Conservation (phyloP, 1,140 invertebrate genomes). For the Harpegnathos saltator region DNA sequence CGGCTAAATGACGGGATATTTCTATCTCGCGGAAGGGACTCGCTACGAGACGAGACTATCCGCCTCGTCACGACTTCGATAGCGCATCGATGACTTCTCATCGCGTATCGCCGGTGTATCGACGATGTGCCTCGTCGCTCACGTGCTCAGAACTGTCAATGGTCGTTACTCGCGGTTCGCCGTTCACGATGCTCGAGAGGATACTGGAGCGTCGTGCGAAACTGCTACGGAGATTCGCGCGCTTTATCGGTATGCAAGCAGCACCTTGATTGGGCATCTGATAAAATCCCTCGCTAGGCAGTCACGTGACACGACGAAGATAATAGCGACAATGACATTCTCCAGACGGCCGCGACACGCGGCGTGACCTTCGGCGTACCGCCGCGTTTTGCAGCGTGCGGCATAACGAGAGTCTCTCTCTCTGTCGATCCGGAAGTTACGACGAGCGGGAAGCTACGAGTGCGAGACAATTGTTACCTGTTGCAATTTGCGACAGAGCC, state of each 20-base stretch:
- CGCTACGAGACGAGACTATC: not conserved
- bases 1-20: constrained; percentile 23
- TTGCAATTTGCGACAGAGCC: not conserved
- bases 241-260: not conserved
- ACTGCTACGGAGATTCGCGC: not conserved
- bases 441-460: too few species aligned
- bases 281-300: not conserved
- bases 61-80: not conserved
- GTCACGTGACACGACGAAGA: constrained; percentile 2
- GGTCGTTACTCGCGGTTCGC: too few species aligned
- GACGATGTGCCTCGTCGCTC: too few species aligned
- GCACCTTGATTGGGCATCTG: not conserved
- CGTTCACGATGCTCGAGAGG: not conserved
- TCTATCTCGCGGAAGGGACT: constrained; percentile 11
- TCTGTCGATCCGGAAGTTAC: constrained; percentile 13
- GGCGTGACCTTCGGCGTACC: constrained; percentile 34
- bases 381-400: not conserved
- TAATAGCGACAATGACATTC: constrained; percentile 40
- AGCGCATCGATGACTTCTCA: not conserved
- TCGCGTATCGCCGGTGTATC: too few species aligned
- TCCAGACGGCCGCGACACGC: not conserved
- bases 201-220: constrained; percentile 3
- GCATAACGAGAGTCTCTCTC: not conserved
- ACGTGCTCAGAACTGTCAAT: too few species aligned
- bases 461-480: constrained; percentile 4